A percentile compares a stretch with the other conserved stretches of the same genome.
Evolutionary conservation across 1,140 invertebrate genomes (phyloP).

Genomic region (Drosophila repletoides): DNA sequence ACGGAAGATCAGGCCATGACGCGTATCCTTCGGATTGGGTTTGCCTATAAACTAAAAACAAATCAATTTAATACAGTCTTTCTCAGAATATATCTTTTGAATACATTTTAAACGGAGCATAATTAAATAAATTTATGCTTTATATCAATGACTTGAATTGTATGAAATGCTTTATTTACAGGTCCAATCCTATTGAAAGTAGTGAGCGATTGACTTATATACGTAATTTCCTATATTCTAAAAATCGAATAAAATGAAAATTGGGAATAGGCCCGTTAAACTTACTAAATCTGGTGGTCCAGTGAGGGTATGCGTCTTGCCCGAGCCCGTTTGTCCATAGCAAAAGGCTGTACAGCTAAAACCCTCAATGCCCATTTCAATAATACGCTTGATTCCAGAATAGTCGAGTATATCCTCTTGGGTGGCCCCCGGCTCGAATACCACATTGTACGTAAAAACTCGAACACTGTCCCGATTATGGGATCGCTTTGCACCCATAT

Average conservation of each 20-base stretch:
- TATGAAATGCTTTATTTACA: no score
- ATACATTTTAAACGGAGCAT: no score
- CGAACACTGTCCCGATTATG: constrained; percentile 86
- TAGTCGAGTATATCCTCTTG: constrained; percentile 92
- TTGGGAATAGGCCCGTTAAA: no score
- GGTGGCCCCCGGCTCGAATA: constrained; percentile 93
- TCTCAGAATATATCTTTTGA: no score
- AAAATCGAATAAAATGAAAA: no score
- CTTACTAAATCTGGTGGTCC: constrained; percentile 93
- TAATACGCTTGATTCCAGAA: constrained; percentile 91
- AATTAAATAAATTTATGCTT: no score
- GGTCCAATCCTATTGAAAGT: no score
- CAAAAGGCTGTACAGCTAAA: constrained; percentile 97
- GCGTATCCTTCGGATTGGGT: constrained; percentile 82
- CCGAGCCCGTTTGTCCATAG: constrained; percentile 98
- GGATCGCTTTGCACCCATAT: constrained; percentile 74
- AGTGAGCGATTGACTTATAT: no score
- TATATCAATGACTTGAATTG: no score
- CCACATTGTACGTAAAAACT: constrained; percentile 93
- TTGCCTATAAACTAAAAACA: constrained; percentile 64
- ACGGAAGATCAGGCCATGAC: constrained; percentile 93
- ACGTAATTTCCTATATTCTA: no score
- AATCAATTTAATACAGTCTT: neutral
- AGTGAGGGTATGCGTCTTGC: constrained; percentile 97
- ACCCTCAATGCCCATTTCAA: constrained; percentile 96